These are phyloP conservation scores for Falco biarmicus DNA, from an alignment of 2,797 vertebrate genomes.

Conservation along the genomic window DNA sequence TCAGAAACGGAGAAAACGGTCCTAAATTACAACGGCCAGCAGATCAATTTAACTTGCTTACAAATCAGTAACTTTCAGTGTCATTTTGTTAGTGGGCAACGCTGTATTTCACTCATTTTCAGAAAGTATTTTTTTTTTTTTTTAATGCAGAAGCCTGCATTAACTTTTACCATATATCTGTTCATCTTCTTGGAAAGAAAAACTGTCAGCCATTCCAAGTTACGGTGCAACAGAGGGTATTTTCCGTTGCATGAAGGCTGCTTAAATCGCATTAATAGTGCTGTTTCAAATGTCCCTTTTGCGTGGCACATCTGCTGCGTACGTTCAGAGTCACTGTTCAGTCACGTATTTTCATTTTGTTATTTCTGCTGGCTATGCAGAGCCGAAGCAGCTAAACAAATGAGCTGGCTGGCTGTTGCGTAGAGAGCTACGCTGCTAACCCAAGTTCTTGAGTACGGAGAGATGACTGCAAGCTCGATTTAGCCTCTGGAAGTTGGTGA, in stretches of 20 bases:
- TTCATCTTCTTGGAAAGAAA: not conserved
- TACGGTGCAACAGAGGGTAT: not conserved
- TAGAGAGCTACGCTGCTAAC: not conserved
- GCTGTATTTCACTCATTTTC: not conserved
- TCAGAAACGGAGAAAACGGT: not conserved
- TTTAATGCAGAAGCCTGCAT: not conserved
- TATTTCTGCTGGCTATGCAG: not conserved
- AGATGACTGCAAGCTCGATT: not conserved
- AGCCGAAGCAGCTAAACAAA: not conserved
- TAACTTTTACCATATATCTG: not conserved
- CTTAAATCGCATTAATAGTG: not conserved
- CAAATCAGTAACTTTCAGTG: not conserved
- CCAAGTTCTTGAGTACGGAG: not conserved
- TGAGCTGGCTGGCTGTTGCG: not conserved
- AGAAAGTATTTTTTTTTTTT: not conserved
- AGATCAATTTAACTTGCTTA: not conserved
- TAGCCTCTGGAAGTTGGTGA: not conserved
- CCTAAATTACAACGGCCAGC: not conserved
- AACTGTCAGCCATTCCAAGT: not conserved
- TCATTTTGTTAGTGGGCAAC: not conserved
- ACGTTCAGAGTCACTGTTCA: not conserved
- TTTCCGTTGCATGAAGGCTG: not conserved
- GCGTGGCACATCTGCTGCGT: not conserved
- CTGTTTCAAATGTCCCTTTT: not conserved
- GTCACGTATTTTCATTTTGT: not conserved